Evolutionary conservation across 2,797 vertebrate species (phyloP), one percentile per base, ranked within the genome.

Genomic region (Limnodromus scolopaceus): DNA sequence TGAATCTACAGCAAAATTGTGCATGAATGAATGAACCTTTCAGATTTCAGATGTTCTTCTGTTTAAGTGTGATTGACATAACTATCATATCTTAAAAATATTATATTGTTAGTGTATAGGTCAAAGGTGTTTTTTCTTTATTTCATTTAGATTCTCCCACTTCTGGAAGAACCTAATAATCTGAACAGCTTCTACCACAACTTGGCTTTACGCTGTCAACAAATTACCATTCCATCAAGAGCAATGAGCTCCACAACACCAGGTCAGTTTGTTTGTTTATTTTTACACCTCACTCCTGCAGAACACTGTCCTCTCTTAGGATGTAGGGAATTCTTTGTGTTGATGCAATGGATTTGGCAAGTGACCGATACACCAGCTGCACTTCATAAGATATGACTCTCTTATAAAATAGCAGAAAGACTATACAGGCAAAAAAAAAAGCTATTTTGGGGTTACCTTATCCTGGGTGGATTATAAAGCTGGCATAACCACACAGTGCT

Each of bases 241-340:
- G 96, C 79, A 72, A 98, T 98, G 98, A 98, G 97, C 94, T 98
- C 98, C 18, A 98, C 98, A 85, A 97, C 97, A 75, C 97, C 98
- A 77, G 98, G 98, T 98, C 80, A 97, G 98, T 97, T 80, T 77
- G 49, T 39, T 74, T n/a, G 18, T 38, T 87, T 78, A 8, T 70
- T 27, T 90, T 87, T 51, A 38, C 79, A 87, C 53, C 32, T 92
- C 48, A 49, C 17, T 45, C 11, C 13, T 76, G 74, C 60, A 84
- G 34, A 86, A 63, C 19, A 23, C 41, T 53, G 17, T 84, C 11
- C 36, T 61, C 23, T 51, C 3, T 55, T 49, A 57, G 48, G 27
- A 66, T 79, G 27, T 39, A 24, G 3, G 7, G 49, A 69, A 57
- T 71, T 69, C 27, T 91, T 87, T 90, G 39, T 91, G 46, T n/a